phyloP scores from a whole-genome alignment of 2,113 vertebrate species.

The Passer domesticus region DNA sequence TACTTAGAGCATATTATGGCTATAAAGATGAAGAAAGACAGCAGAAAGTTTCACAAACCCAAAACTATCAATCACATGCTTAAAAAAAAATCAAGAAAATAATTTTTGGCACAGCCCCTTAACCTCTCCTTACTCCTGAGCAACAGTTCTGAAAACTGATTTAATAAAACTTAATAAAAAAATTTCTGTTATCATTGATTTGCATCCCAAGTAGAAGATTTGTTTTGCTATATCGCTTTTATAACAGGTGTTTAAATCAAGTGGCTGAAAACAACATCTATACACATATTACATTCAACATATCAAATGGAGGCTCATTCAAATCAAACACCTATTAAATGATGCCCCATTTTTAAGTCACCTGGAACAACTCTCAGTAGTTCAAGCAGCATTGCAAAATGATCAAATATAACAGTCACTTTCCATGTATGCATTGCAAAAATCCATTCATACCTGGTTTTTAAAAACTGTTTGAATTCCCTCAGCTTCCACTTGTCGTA shows the following conservation, averaged over 20 bases:
- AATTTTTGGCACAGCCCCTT: not conserved
- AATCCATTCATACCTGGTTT: conserved; percentile 78
- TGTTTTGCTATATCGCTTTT: not conserved
- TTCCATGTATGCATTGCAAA: not conserved
- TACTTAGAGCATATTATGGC: not conserved
- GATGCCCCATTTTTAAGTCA: not conserved
- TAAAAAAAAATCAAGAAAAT: not conserved
- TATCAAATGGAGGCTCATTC: not conserved
- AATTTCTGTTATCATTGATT: not conserved
- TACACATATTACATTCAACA: not conserved
- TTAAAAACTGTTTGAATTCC: conserved; percentile 89
- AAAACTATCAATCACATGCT: not conserved
- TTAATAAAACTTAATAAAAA: not conserved
- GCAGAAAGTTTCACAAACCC: not conserved
- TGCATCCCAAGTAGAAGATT: not conserved
- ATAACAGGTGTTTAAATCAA: not conserved
- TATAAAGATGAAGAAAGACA: not conserved
- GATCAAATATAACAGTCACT: rapidly evolving
- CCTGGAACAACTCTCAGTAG: not conserved
- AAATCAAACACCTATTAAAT: not conserved
- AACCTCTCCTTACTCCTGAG: not conserved
- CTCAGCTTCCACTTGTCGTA: conserved; percentile 87
- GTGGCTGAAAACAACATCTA: not conserved
- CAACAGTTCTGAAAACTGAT: not conserved
- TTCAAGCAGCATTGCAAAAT: rapidly evolving